These are phyloP conservation scores for Trichoplusia ni DNA, from an alignment of 1,140 invertebrate genomes.

Conservation along the genomic window DNA sequence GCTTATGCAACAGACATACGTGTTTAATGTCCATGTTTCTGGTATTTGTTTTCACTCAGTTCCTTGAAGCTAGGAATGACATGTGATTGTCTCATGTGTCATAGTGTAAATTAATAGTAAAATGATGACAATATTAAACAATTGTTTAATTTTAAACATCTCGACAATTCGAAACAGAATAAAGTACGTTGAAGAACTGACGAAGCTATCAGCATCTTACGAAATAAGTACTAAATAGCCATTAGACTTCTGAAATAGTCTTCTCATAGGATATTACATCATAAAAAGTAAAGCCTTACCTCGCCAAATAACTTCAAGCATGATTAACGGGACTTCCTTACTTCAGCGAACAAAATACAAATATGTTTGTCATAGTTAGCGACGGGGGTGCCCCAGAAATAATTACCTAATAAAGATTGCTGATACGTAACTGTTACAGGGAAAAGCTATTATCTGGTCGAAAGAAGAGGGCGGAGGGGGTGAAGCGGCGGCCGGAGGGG, in stretches of 20 bases:
- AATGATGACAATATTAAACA: too few relatives aligned
- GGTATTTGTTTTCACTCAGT: too few relatives aligned
- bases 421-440: constrained; percentile 48
- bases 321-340: constrained; percentile 1
- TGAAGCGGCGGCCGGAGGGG: background rate
- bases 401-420: constrained; percentile 50
- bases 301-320: background rate
- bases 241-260: background rate
- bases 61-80: too few relatives aligned
- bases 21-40: too few relatives aligned
- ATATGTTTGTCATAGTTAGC: constrained; percentile 47
- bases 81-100: too few relatives aligned
- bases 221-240: too few relatives aligned
- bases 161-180: too few relatives aligned
- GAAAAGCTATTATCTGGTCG: constrained; percentile 50
- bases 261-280: background rate
- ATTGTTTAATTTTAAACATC: too few relatives aligned
- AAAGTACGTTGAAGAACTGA: too few relatives aligned
- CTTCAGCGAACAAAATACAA: constrained; percentile 33
- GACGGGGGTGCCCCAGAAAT: constrained; percentile 40
- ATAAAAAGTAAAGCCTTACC: background rate
- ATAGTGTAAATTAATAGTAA: too few relatives aligned
- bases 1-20: too few relatives aligned
- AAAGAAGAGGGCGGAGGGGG: background rate
- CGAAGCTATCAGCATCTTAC: too few relatives aligned